Evolutionary conservation across 2,113 vertebrate genomes (phyloP).

Genomic region (Cheilinus undulatus): DNA sequence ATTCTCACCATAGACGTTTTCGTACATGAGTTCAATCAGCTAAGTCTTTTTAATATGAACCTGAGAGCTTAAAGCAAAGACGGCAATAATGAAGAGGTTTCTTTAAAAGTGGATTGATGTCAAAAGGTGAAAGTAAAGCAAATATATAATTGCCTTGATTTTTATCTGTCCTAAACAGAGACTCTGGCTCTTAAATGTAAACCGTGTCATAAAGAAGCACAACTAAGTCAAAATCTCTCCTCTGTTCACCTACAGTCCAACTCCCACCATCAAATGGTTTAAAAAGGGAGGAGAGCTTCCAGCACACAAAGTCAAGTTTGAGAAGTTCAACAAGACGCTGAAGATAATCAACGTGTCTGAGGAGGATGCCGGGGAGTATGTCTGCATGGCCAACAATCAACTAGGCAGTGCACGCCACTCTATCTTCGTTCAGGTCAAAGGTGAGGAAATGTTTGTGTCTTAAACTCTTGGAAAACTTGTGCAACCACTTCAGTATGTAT

Average conservation of each 20-base stretch:
- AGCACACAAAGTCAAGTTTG: conserved; percentile 87
- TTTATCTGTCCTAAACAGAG: not conserved
- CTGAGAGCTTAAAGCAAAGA: too few relatives aligned
- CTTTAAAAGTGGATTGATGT: too few relatives aligned
- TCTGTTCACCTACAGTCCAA: conserved; percentile 83
- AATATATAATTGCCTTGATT: too few relatives aligned
- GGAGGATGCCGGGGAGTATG: conserved; percentile 94
- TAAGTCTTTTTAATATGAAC: too few relatives aligned
- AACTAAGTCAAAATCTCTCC: not conserved
- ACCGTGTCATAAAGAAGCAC: not conserved
- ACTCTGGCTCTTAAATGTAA: not conserved
- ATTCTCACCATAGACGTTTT: too few relatives aligned
- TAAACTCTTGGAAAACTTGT: not conserved
- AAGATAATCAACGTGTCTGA: conserved; percentile 91
- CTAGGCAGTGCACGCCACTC: conserved; percentile 94
- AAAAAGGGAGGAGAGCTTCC: conserved; percentile 96
- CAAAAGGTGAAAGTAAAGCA: too few relatives aligned
- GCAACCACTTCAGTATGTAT: not conserved
- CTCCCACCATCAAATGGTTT: conserved; percentile 93
- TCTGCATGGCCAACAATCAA: conserved; percentile 95
- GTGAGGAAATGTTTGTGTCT: conserved; percentile 80
- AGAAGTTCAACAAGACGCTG: conserved; percentile 94
- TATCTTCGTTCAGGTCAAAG: conserved; percentile 96
- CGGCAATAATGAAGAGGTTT: too few relatives aligned
- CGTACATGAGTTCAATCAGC: too few relatives aligned